Evolutionary conservation across 2,113 vertebrate species (phyloP), one percentile per base, ranked within the genome.

Genomic region (Toxostoma redivivum): DNA sequence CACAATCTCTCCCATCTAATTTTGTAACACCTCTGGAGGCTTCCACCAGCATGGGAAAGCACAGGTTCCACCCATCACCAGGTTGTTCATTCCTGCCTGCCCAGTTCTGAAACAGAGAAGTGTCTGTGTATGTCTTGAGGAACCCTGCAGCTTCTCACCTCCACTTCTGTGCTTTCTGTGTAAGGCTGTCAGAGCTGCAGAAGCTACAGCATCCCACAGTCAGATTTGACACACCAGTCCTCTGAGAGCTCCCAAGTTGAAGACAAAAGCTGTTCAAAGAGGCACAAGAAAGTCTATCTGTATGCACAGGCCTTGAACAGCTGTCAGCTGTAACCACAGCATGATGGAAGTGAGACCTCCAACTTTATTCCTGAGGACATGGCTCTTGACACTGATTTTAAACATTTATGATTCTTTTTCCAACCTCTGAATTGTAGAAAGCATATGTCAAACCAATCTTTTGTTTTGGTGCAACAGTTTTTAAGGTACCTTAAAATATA

Each of bases 1-100:
- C 50, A 69, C 74, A 72, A 19, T 79, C 79, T 76, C 79, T 92
- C 88, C 81, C 74, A 73, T 24, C 25, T 76, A 24, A 82, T 93
- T 82, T 66, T 80, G 42, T 80, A 92, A 95, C 74, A 86, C 74
- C 18, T 72, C 42, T 37, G n/a, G 33, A 79, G 31, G 44, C 27
- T 44, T 64, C 42, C 22, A 61, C 11, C 3, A 2, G n/a, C 7
- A 3, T 94, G 92, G 66, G 92, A 94, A 95, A 88, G 66, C 57
- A 72, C 9, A 69, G 47, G 23, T 56, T 87, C 72, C 83, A 85
- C 89, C 65, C 80, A 88, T n/a, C 31, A 47, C 20, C 4, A 89
- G 15, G 9, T 2, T 81, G 35, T 11, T 95, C 67, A 44, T 21
- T 84, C 65, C 44, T 84, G 80, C 48, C 44, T 37, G 51, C 23